phyloP scores from a whole-genome alignment of 2,888 invertebrate species.

The Polyommatus iphigenia region DNA sequence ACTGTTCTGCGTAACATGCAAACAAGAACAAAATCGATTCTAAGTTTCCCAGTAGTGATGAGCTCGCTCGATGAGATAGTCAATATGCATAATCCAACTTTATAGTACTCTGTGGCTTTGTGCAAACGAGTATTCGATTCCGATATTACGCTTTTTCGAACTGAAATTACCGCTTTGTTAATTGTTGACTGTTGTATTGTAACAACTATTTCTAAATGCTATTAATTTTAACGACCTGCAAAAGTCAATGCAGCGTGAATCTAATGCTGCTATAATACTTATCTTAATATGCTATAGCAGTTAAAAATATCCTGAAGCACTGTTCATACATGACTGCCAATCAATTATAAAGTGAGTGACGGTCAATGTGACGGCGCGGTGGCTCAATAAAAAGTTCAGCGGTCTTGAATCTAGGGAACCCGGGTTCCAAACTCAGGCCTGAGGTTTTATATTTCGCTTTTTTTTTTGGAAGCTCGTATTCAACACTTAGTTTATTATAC shows the following conservation, averaged over 20 bases:
- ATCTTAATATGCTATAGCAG: neutral
- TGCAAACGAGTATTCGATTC: slow-evolving; percentile 23
- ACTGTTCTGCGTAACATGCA: slow-evolving; percentile 46
- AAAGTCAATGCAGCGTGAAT: neutral
- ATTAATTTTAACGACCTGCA: neutral
- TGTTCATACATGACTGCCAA: too few species aligned
- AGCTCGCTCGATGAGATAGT: slow-evolving; percentile 23
- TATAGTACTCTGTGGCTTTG: slow-evolving; percentile 23
- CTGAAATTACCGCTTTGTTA: neutral
- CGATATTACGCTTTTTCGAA: slow-evolving; percentile 5
- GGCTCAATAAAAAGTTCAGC: too few species aligned
- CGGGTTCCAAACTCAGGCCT: too few species aligned
- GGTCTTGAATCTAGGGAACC: too few species aligned
- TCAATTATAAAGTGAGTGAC: too few species aligned
- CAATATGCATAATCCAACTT: slow-evolving; percentile 25
- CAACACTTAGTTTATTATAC: too few species aligned
- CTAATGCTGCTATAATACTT: neutral
- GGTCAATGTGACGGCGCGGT: too few species aligned
- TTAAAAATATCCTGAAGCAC: neutral
- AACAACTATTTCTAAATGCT: neutral
- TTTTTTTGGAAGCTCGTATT: too few species aligned
- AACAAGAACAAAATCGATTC: slow-evolving; percentile 32
- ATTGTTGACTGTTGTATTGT: neutral
- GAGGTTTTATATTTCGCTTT: too few species aligned
- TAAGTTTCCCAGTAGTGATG: slow-evolving; percentile 13